Conservation (phyloP, 2,888 invertebrate genomes). For the Idaea aversata region DNA sequence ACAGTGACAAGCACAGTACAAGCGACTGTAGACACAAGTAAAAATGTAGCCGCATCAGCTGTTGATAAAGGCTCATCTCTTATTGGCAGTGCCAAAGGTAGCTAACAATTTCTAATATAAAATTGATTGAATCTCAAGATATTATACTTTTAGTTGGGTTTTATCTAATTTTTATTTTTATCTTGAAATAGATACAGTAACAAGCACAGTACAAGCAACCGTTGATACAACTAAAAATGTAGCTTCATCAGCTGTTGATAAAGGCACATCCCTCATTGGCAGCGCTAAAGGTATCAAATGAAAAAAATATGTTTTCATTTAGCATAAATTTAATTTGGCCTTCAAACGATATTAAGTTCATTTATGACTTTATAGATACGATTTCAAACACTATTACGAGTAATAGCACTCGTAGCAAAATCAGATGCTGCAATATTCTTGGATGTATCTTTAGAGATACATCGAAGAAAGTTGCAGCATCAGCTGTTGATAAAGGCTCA, state of each 20-base stretch:
- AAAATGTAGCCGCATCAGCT: conserved; percentile 35
- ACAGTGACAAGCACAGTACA: conserved; percentile 25
- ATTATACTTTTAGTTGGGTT: no score
- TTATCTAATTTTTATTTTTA: no score
- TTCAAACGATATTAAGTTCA: conserved; percentile 3
- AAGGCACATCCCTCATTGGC: conserved; percentile 39
- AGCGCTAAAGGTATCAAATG: conserved; percentile 45
- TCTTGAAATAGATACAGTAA: conserved; percentile 38
- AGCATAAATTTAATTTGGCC: not conserved
- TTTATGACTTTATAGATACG: conserved; percentile 22
- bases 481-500: conserved; percentile 48
- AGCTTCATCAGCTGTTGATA: conserved; percentile 45
- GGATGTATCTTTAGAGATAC: conserved; percentile 36
- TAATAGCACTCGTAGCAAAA: conserved; percentile 21
- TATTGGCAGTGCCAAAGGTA: conserved; percentile 49
- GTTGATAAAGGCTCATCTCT: conserved; percentile 38
- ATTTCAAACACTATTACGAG: conserved; percentile 26
- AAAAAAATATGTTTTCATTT: not conserved
- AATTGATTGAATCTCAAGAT: no score
- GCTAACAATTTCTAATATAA: not conserved
- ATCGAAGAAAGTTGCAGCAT: conserved; percentile 48
- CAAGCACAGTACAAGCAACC: conserved; percentile 39
- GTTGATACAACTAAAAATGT: conserved; percentile 52
- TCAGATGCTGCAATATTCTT: no score
- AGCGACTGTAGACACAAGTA: conserved; percentile 34